phyloP scores from a whole-genome alignment of 2,797 vertebrate genomes.

The Hydrophis major region DNA sequence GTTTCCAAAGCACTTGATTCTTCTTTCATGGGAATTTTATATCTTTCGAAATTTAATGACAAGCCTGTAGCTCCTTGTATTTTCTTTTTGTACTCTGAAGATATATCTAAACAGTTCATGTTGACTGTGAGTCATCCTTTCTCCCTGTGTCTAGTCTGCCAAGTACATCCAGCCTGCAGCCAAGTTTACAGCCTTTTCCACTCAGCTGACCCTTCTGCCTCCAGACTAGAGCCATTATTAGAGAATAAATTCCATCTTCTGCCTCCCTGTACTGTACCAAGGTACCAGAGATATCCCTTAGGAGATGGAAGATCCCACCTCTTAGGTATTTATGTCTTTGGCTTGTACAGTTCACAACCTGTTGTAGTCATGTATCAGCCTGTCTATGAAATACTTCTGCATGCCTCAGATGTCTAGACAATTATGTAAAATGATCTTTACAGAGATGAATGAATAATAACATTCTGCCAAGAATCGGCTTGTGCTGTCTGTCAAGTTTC shows the following conservation, averaged over 20 bases:
- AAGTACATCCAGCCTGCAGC: conserved; percentile 90
- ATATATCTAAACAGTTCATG: background rate
- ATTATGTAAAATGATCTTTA: background rate
- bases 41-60: background rate
- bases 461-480: background rate
- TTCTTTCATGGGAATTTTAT: background rate
- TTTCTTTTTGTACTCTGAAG: background rate
- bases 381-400: background rate
- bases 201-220: conserved; percentile 95
- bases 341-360: background rate
- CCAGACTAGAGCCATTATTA: conserved; percentile 89
- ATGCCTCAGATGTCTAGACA: background rate
- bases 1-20: background rate
- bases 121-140: background rate
- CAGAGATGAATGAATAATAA: no score
- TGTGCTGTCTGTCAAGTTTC: background rate
- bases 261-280: conserved; percentile 87
- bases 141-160: conserved; percentile 75
- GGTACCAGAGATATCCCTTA: conserved; percentile 93
- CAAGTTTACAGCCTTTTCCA: conserved; percentile 98
- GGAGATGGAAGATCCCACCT: conserved; percentile 89
- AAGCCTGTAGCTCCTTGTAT: background rate
- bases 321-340: conserved; percentile 75
- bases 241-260: conserved; percentile 90
- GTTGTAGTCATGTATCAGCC: background rate